Conservation (phyloP, 2,888 invertebrate species). For the Microplitis deprimator region DNA sequence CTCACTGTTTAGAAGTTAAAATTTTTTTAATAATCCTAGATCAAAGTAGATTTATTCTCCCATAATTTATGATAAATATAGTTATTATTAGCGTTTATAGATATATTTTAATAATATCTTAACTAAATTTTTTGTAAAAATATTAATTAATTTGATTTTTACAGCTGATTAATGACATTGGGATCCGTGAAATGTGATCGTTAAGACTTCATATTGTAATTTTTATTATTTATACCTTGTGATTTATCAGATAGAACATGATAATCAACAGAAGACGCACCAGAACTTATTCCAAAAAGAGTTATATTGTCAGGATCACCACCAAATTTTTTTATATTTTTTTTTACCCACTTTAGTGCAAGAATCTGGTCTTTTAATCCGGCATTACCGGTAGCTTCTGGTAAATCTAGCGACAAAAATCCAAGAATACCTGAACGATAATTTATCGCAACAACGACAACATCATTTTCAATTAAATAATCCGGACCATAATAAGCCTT, state of each 20-base stretch:
- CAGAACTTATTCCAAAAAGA: conserved; percentile 46
- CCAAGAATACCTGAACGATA: conserved; percentile 57
- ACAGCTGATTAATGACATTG: no score
- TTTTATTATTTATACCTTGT: not conserved
- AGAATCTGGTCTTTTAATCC: conserved; percentile 55
- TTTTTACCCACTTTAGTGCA: conserved; percentile 52
- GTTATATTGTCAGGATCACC: conserved; percentile 53
- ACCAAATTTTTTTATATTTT: conserved; percentile 50
- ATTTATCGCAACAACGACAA: conserved; percentile 54
- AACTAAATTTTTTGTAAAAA: no score
- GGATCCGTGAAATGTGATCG: no score
- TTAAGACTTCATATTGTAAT: no score
- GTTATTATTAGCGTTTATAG: no score
- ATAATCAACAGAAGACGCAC: not conserved
- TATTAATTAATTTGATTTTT: no score
- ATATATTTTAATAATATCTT: no score
- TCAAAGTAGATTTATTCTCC: no score
- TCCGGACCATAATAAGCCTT: conserved; percentile 43
- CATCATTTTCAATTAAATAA: conserved; percentile 53
- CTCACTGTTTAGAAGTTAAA: not conserved
- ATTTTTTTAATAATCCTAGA: no score
- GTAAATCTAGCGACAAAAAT: conserved; percentile 50
- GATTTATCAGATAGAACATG: not conserved
- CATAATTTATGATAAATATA: no score
- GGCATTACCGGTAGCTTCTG: conserved; percentile 50